Percentiles rank a stretch among this genome's conserved stretches.
These are phyloP conservation scores for Odontothrips loti DNA, from an alignment of 2,888 invertebrate genomes.

Conservation along the genomic window DNA sequence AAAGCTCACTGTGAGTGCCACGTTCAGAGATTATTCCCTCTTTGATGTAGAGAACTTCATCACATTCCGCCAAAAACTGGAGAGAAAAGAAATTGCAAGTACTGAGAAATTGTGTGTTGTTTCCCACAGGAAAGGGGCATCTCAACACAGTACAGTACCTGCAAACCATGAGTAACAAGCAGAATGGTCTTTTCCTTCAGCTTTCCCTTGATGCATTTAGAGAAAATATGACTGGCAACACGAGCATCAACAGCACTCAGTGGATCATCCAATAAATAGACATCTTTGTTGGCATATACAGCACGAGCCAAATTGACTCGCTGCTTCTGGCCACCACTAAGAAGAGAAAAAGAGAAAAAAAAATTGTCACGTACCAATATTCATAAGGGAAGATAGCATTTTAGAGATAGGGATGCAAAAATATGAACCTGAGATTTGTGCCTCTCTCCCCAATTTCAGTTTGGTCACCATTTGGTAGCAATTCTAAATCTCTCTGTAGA, in stretches of 20 bases:
- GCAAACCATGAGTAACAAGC: constrained; percentile 45
- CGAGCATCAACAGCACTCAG: constrained; percentile 46
- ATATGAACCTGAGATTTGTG: constrained; percentile 47
- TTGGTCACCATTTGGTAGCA: constrained; percentile 54
- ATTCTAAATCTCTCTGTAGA: constrained; percentile 54
- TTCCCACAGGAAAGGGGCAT: neutral
- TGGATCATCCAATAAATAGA: constrained; percentile 56
- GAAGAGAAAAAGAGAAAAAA: constrained; percentile 35
- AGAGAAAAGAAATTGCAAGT: too few species aligned
- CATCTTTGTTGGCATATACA: constrained; percentile 47
- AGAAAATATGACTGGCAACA: neutral
- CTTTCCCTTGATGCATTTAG: constrained; percentile 43
- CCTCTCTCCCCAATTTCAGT: constrained; percentile 56
- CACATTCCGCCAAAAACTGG: constrained; percentile 55
- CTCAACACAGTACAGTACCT: constrained; percentile 40
- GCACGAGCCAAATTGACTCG: constrained; percentile 47
- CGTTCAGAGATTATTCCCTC: constrained; percentile 54
- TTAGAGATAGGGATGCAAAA: neutral
- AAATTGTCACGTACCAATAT: neutral
- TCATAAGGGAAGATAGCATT: neutral
- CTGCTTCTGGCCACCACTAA: constrained; percentile 44
- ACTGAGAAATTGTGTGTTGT: too few species aligned
- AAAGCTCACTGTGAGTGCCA: constrained; percentile 53
- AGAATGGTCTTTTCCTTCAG: constrained; percentile 46
- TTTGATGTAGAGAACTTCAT: constrained; percentile 55